Base-by-base conservation (phyloP, 1,140 invertebrate genomes). In the Aphaenogaster floridana region DNA sequence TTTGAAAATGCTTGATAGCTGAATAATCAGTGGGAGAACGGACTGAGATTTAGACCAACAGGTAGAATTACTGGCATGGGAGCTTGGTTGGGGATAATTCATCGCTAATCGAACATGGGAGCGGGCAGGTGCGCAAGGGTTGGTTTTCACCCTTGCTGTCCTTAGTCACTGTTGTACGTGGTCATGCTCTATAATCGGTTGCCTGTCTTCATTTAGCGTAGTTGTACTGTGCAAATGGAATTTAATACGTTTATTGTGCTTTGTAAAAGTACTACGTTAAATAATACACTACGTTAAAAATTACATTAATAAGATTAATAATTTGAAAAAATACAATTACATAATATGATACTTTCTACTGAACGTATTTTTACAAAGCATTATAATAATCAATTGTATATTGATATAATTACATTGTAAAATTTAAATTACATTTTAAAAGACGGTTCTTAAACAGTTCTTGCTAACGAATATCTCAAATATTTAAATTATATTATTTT, bases 41-140 rank as follows among this genome's bases (percentile, higher is more conserved):
- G 11, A 77, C 52, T 57, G 79, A 61, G 83, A 91, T 89, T 91
- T 72, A 78, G 81, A 68, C 87, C 92, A 93, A 92, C 92, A 93
- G 92, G 93, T 92, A 91, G 88, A 92, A 92, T 92, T 87, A 90
- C 86, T 76, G 87, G 83, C 86, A 72, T 83, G 78, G 69, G 66
- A 87, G 80, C 87, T 88, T 89, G 88, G 63, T 72, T 52, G 68
- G 74, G 86, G 91, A 93, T 93, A 92, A 92, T 93, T 94, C 91
- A 92, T 94, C 90, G 89, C 87, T 92, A 93, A 93, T 92, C 91
- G 91, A 93, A 93, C 88, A 91, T 92, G 92, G 88, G 91, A 92
- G 89, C 86, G 69, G 89, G 88, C 93, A 94, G 92, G 90, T 93
- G 92, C 81, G 86, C 90, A 86, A 91, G 89, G 88, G 88, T 85